Evolutionary conservation across 2,888 invertebrate species (phyloP), one percentile per base, ranked within the genome.

Genomic region (Eulithis prunata): DNA sequence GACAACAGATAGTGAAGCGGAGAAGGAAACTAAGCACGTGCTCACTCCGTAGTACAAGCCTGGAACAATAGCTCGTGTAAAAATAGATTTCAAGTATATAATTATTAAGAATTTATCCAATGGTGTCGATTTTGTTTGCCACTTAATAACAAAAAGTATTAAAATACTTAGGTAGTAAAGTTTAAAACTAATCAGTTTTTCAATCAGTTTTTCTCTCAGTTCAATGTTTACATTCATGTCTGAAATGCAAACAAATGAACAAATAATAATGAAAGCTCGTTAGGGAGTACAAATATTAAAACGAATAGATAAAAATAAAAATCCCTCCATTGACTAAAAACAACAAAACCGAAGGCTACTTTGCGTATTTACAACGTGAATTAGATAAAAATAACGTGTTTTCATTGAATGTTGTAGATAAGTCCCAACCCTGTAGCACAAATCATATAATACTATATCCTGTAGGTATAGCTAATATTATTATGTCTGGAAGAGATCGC

Each of bases 21-120:
- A 96, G 81, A 97, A 96, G 0, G 96, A 96, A 51, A 97, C 97
- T 73, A 97, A 89, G 76, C 96, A 97, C 78, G 97, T 97, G 86
- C 96, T 96, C 38, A 96, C 96, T 61, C 96, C 97, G 78, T 97
- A 97, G 86, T 97, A 97, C 77, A 97, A 91, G 90, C 96, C 97
- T 97, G 91, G 53, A 89, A 90, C 73, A 73, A 64, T 38, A 51
- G 32, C 5, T 10, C n/a, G 41, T 51, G 14, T 59, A 41, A 43
- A 54, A 54, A 32, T 13, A 43, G 5, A 3, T 43, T 1, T 13
- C 36, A 36, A 36, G 14, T 21, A 46, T 32, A 6, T 10, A n/a
- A n/a, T n/a, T n/a, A 57, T 7, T 55, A 6, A 28, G 12, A 45
- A 43, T 41, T 28, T 28, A 47, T 14, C 45, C n/a, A 6, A n/a